phyloP scores from a whole-genome alignment of 1,140 invertebrate species.

The Halotydeus destructor region DNA sequence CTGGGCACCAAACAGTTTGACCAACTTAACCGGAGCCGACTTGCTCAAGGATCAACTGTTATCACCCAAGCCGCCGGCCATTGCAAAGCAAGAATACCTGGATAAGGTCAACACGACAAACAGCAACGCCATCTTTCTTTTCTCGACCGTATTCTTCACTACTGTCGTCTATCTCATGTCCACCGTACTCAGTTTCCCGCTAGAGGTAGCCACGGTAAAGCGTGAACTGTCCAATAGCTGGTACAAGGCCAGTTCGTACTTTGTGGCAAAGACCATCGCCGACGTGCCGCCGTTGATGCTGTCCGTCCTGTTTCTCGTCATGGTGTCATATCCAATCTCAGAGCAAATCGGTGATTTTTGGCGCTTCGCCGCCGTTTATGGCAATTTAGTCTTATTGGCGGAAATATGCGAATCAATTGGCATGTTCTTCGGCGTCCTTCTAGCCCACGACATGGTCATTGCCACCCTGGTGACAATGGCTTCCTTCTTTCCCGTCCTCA shows the following conservation, averaged over 20 bases:
- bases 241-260: constrained; percentile 14
- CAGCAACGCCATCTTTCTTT: constrained; percentile 7
- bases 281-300: constrained; percentile 10
- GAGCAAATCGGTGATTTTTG: constrained; percentile 3
- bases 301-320: constrained; percentile 5
- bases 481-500: constrained; percentile 59
- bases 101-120: constrained; percentile 1
- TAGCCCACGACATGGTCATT: constrained; percentile 9
- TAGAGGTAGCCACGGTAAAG: constrained; percentile 6
- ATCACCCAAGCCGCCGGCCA: too few relatives aligned
- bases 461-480: constrained; percentile 81
- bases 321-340: constrained; percentile 7
- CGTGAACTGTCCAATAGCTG: constrained; percentile 13
- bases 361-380: constrained; percentile 3
- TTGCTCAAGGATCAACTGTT: constrained; percentile 4
- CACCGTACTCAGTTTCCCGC: constrained; percentile 6
- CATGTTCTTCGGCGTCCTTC: constrained; percentile 5
- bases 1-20: neutral
- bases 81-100: constrained; percentile 1
- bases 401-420: constrained; percentile 7
- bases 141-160: constrained; percentile 6
- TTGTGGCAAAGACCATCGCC: constrained; percentile 11
- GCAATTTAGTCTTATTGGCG: constrained; percentile 4
- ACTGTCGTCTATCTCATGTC: constrained; percentile 6
- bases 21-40: neutral